Percentiles rank a stretch among this genome's conserved stretches.
These are phyloP conservation scores for Colletes latitarsis DNA, from an alignment of 1,140 invertebrate genomes.

Conservation along the genomic window DNA sequence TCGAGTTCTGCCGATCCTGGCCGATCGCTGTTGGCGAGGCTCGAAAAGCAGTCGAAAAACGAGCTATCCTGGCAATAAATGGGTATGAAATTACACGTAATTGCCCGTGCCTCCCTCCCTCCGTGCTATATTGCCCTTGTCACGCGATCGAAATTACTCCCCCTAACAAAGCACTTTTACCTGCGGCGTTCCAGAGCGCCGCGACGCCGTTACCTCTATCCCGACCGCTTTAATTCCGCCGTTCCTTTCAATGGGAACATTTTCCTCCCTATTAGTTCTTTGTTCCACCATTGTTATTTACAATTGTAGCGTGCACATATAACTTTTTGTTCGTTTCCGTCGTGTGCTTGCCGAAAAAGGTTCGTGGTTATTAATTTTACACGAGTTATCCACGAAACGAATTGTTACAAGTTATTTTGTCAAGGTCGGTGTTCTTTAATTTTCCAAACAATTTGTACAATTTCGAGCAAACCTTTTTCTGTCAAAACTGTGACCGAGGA, in stretches of 20 bases:
- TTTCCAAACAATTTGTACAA: too few relatives aligned
- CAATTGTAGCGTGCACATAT: not conserved
- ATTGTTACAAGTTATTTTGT: too few relatives aligned
- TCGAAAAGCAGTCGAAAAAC: slow-evolving; percentile 64
- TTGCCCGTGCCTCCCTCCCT: slow-evolving; percentile 61
- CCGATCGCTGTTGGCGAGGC: slow-evolving; percentile 55
- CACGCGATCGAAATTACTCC: slow-evolving; percentile 77
- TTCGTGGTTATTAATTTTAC: not conserved
- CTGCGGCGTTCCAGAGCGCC: slow-evolving; percentile 56
- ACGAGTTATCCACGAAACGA: not conserved
- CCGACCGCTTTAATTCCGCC: slow-evolving; percentile 33
- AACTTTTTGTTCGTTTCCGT: not conserved
- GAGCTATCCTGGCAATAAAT: slow-evolving; percentile 70
- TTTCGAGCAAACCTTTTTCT: too few relatives aligned
- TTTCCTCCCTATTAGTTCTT: slow-evolving; percentile 31
- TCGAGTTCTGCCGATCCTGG: slow-evolving; percentile 16
- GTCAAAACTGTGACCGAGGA: too few relatives aligned
- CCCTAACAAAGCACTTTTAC: slow-evolving; percentile 75
- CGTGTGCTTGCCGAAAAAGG: too few relatives aligned
- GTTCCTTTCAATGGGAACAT: slow-evolving; percentile 34
- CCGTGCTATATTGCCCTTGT: slow-evolving; percentile 56
- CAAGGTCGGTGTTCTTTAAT: too few relatives aligned
- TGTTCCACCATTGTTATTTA: not conserved
- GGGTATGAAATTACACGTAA: slow-evolving; percentile 76
- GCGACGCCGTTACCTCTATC: slow-evolving; percentile 48